phyloP scores from a whole-genome alignment of 2,797 vertebrate genomes.

The Gymnocypris eckloni region DNA sequence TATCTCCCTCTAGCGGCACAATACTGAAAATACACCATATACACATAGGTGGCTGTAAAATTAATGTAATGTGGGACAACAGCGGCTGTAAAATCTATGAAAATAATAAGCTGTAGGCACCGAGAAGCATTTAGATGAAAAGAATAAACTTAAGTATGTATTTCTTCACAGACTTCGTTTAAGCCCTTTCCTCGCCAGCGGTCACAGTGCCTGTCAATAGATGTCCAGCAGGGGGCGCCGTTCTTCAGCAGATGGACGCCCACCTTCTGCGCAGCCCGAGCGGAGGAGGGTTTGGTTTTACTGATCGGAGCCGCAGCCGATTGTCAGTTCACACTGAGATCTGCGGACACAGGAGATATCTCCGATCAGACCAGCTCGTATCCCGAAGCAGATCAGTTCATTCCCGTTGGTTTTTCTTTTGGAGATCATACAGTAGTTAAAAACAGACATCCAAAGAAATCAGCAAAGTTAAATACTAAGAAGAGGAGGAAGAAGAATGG shows the following conservation, averaged over 20 bases:
- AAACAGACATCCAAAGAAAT: constrained; percentile 52
- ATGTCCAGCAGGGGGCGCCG: constrained; percentile 70
- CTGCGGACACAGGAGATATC: constrained; percentile 75
- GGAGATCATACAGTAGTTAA: constrained; percentile 63
- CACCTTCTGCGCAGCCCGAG: constrained; percentile 30
- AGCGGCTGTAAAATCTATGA: neutral
- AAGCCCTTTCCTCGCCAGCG: neutral
- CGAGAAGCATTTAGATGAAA: neutral
- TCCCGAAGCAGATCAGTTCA: constrained; percentile 67
- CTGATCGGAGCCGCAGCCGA: constrained; percentile 61
- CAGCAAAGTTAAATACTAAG: constrained; percentile 57
- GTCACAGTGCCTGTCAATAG: neutral
- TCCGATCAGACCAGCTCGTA: constrained; percentile 64
- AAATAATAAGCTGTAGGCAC: neutral
- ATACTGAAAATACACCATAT: neutral
- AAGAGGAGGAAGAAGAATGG: constrained; percentile 74
- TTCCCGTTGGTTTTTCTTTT: constrained; percentile 55
- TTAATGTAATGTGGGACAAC: neutral
- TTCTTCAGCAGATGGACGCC: constrained; percentile 41
- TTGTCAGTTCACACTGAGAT: constrained; percentile 68
- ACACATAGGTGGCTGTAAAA: neutral
- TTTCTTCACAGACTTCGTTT: neutral
- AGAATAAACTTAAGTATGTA: neutral
- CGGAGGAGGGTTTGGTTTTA: constrained; percentile 45
- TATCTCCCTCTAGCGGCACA: constrained; percentile 7